Conservation (phyloP, 2,888 invertebrate species). For the Sarcophaga carnaria region DNA sequence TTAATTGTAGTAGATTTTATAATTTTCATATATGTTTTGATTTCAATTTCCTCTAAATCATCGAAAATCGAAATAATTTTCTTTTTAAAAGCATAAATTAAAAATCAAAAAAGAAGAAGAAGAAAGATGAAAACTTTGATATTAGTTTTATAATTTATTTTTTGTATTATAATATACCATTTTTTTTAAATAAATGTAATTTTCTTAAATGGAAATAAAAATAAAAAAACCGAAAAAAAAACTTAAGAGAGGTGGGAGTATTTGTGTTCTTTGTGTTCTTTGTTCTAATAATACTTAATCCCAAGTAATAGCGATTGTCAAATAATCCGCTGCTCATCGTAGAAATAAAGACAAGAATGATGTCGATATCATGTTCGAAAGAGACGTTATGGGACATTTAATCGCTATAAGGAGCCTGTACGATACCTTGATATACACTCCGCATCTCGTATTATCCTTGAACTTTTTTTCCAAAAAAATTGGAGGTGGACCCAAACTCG, state of each 20-base stretch:
- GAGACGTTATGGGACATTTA: too few species aligned
- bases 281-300: too few species aligned
- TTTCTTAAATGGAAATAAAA: constrained; percentile 57
- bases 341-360: too few species aligned
- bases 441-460: too few species aligned
- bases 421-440: too few species aligned
- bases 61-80: neutral
- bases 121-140: constrained; percentile 50
- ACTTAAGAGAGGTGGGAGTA: neutral
- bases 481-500: too few species aligned
- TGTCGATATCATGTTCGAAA: too few species aligned
- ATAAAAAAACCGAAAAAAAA: constrained; percentile 47
- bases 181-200: constrained; percentile 67
- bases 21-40: neutral
- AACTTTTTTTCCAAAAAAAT: too few species aligned
- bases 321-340: too few species aligned
- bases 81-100: constrained; percentile 17
- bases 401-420: too few species aligned
- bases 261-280: neutral
- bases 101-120: constrained; percentile 20
- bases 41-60: neutral
- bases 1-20: constrained; percentile 19
- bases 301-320: too few species aligned
- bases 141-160: constrained; percentile 69
- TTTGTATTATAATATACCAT: constrained; percentile 61